Base-by-base conservation (phyloP, 2,888 invertebrate genomes). In the Drosophila tripunctata region DNA sequence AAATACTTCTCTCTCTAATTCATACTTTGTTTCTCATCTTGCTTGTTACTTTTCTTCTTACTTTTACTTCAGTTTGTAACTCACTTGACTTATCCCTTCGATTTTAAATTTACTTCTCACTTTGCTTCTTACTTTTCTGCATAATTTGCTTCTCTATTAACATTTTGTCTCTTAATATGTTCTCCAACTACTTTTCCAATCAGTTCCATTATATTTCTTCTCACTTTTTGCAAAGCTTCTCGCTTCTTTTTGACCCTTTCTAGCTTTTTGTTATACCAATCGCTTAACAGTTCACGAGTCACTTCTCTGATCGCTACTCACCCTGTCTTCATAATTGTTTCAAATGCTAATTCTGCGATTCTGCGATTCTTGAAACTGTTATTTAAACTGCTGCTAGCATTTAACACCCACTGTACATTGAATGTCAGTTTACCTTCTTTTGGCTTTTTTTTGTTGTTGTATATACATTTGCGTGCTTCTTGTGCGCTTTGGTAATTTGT, bases 401-500 rank as follows among this genome's bases (percentile, higher is more conserved):
- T 33, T 4, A 12, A 3, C 1, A 15, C 2, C 74, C 74, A 74
- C 61, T 69, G 73, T 73, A 6, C 33, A n/a, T 22, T 38, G 58
- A 17, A 45, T 56, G 63, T 47, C 19, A 36, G 41, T 30, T 55
- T 22, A 43, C 33, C 48, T 65, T 54, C 61, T 76, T 70, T 47
- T 60, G 56, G 58, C 41, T 66, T 61, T 66, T 60, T 62, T 70
- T 47, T 60, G 56, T 55, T 38, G 64, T 61, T 66, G 56, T 62
- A 48, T 22, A 14, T 50, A 79, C 51, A 67, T 63, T 65, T 81
- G 81, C 67, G 74, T 84, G 71, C 75, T 67, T 69, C 79, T 79
- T 67, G 56, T 79, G 69, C 60, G 85, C 77, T 81, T 71, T 82
- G 79, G 81, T 84, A 84, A 84, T 84, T 85, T 87, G 88, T 82